A percentile compares a stretch with the other conserved stretches of the same genome.
Evolutionary conservation across 2,888 invertebrate species (phyloP).

Genomic region (Lydus trimaculatus): DNA sequence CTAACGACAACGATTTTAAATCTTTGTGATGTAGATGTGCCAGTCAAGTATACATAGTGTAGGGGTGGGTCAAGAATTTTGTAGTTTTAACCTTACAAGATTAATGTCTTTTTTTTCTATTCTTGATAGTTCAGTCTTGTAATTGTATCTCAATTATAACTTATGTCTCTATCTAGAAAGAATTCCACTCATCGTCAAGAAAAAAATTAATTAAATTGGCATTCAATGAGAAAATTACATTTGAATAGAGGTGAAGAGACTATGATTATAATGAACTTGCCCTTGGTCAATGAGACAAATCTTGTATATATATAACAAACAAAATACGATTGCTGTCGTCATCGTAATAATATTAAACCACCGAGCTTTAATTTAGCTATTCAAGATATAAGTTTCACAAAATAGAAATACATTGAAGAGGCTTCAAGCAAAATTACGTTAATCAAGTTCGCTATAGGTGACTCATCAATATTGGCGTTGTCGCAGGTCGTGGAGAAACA

Average conservation of each 20-base stretch:
- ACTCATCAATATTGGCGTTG: constrained; percentile 21
- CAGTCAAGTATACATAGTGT: no score
- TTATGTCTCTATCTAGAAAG: background rate
- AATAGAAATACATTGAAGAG: background rate
- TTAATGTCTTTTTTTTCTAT: no score
- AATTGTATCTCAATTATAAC: background rate
- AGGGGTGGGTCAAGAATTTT: no score
- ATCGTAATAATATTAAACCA: background rate
- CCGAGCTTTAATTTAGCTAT: constrained; percentile 18
- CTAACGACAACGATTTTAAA: no score
- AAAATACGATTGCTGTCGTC: background rate
- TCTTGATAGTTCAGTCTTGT: background rate
- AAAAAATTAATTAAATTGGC: background rate
- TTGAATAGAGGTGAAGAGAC: background rate
- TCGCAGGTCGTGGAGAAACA: constrained; percentile 34
- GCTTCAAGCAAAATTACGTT: background rate
- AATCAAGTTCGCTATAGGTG: constrained; percentile 15
- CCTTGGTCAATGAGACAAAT: constrained; percentile 33
- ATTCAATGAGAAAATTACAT: background rate
- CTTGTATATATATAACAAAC: constrained; percentile 21
- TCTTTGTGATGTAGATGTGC: no score
- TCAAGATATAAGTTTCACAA: background rate
- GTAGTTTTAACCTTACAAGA: background rate
- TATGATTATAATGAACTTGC: constrained; percentile 31
- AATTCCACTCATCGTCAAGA: background rate